Conservation (phyloP, 2,888 invertebrate genomes). For the Mimas tiliae region DNA sequence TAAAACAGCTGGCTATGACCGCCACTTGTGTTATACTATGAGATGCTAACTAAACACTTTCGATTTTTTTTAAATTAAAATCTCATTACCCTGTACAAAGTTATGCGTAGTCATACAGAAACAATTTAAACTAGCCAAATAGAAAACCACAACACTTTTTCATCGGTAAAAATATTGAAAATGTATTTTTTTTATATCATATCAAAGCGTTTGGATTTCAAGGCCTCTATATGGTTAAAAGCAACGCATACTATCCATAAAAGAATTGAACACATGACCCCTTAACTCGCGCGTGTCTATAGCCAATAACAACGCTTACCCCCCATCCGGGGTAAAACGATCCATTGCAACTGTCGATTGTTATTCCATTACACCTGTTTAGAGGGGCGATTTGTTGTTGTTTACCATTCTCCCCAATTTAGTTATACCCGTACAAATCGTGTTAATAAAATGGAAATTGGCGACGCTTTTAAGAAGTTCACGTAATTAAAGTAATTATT, state of each 20-base stretch:
- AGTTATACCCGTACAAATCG: background rate
- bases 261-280: background rate
- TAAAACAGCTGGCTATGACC: no score
- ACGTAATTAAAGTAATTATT: conserved; percentile 8
- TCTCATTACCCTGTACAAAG: no score
- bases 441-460: conserved; percentile 2
- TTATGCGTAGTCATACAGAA: no score
- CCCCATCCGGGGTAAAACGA: conserved; percentile 26
- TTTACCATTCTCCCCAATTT: conserved; percentile 6
- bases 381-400: conserved; percentile 1
- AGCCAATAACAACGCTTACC: conserved; percentile 5
- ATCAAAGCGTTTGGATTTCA: background rate
- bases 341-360: conserved; percentile 10
- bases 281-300: background rate
- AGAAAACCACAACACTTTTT: no score
- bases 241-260: background rate
- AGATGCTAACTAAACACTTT: no score
- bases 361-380: conserved; percentile 26
- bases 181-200: no score
- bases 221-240: background rate
- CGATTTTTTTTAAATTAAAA: no score
- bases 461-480: background rate
- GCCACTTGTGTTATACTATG: no score
- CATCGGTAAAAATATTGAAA: no score
- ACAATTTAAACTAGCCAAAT: no score